Base-by-base conservation (phyloP, 2,888 invertebrate genomes). In the Acrobasis suavella region DNA sequence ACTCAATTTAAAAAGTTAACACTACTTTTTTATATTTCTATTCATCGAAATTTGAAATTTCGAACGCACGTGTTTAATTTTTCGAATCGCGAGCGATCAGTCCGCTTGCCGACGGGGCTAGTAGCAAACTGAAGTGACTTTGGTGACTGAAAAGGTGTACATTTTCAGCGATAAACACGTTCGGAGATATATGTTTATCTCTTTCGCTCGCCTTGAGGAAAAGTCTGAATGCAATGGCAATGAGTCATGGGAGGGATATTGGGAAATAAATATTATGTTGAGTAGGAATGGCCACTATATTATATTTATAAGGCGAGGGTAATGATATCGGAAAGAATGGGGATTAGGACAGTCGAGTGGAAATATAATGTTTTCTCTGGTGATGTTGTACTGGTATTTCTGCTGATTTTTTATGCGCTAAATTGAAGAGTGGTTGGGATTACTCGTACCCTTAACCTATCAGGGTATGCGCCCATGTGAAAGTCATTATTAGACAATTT, bases 11-110 rank as follows among this genome's bases (percentile, higher is more conserved):
- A 64, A 58, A 64, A 64, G 56, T 60, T 59, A 54, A 55, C 61
- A 46, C 49, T 15, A 10, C 14, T 55, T 55, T 50, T 59, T 50
- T n/a, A 17, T 56, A 16, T 17, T 22, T 7, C 12, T 2, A 3
- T 37, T 50, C 14, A 5, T 38, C 37, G 32, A 60, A 15, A 56
- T 63, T 60, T 49, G 9, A 46, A 60, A 58, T 60, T 64, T 64
- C 64, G 58, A 56, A 50, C 55, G 56, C 64, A 61, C 64, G 64
- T 64, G 64, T 64, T 54, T n/a, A 10, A 51, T 51, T 50, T n/a
- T 56, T 51, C 9, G 9, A 38, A 56, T 1, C 2, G 32, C 8
- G 15, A 46, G 61, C 61, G 61, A 49, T 9, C 52, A 9, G 52
- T 51, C 22, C 46, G 46, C 15, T 2, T 22, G 8, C 38, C 50